phyloP scores from a whole-genome alignment of 2,888 invertebrate genomes.

The Ophioninae sp. region DNA sequence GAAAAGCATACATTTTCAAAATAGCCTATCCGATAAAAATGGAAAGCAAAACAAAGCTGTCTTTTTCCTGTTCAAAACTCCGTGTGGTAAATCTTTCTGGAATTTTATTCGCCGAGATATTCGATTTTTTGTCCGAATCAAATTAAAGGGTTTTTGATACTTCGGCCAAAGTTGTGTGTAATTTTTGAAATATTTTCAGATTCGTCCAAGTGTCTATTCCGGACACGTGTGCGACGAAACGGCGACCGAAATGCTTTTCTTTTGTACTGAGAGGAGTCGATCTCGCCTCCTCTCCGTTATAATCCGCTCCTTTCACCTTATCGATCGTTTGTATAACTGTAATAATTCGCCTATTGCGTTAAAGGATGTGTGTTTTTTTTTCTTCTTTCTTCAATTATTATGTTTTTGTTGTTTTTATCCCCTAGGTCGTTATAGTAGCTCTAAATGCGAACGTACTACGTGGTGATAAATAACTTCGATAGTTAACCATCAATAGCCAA shows the following conservation, averaged over 20 bases:
- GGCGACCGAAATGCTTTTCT: slow-evolving; percentile 54
- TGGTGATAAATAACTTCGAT: slow-evolving; percentile 58
- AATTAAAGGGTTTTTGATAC: too few species aligned
- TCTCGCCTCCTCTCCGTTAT: slow-evolving; percentile 26
- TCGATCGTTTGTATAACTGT: slow-evolving; percentile 45
- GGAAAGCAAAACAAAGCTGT: too few species aligned
- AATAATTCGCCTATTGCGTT: slow-evolving; percentile 56
- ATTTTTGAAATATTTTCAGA: background rate
- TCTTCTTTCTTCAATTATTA: slow-evolving; percentile 31
- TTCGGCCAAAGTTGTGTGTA: too few species aligned
- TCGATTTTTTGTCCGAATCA: too few species aligned
- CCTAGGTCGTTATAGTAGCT: slow-evolving; percentile 49
- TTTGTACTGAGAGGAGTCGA: slow-evolving; percentile 54
- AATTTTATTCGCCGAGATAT: too few species aligned
- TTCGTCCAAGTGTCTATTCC: slow-evolving; percentile 40
- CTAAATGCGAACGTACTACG: slow-evolving; percentile 56
- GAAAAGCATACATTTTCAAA: too few species aligned
- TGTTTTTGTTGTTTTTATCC: slow-evolving; percentile 32
- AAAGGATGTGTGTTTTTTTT: slow-evolving; percentile 34
- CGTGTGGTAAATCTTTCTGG: too few species aligned
- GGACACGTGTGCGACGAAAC: slow-evolving; percentile 47
- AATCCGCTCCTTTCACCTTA: slow-evolving; percentile 54
- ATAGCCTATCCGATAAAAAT: too few species aligned
- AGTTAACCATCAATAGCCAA: slow-evolving; percentile 59
- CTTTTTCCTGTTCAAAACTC: too few species aligned